Conservation (phyloP, 2,797 vertebrate genomes). For the Ctenochaetus hawaiiensis region DNA sequence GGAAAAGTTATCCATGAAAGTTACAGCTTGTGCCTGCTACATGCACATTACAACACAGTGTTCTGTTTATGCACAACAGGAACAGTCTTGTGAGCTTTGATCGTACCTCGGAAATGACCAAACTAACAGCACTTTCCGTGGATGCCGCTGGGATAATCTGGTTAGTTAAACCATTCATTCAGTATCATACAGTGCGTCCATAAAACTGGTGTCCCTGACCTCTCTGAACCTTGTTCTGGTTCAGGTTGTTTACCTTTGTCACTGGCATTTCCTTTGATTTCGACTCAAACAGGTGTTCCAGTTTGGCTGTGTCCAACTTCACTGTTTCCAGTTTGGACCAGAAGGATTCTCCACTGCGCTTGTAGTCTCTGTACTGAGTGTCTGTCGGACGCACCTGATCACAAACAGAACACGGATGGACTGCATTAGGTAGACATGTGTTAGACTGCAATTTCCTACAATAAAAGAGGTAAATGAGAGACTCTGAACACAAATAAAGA, state of each 20-base stretch:
- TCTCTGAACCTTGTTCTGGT: neutral
- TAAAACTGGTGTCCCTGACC: neutral
- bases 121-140: neutral
- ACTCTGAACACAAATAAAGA: constrained; percentile 26
- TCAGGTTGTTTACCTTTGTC: constrained; percentile 89
- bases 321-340: constrained; percentile 97
- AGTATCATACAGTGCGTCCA: neutral
- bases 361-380: constrained; percentile 89
- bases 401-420: constrained; percentile 34
- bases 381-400: constrained; percentile 89
- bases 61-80: too few species aligned
- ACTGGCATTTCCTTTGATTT: constrained; percentile 97
- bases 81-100: too few species aligned
- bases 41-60: too few species aligned
- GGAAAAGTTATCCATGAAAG: too few species aligned
- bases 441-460: constrained; percentile 30
- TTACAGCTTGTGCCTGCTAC: too few species aligned
- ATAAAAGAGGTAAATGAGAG: constrained; percentile 43
- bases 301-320: constrained; percentile 93
- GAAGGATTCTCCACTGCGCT: constrained; percentile 89
- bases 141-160: neutral
- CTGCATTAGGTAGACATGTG: constrained; percentile 32
- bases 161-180: neutral
- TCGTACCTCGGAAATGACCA: neutral
- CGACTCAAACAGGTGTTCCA: constrained; percentile 96